Conservation (phyloP, 2,797 vertebrate species). For the Alca torda region DNA sequence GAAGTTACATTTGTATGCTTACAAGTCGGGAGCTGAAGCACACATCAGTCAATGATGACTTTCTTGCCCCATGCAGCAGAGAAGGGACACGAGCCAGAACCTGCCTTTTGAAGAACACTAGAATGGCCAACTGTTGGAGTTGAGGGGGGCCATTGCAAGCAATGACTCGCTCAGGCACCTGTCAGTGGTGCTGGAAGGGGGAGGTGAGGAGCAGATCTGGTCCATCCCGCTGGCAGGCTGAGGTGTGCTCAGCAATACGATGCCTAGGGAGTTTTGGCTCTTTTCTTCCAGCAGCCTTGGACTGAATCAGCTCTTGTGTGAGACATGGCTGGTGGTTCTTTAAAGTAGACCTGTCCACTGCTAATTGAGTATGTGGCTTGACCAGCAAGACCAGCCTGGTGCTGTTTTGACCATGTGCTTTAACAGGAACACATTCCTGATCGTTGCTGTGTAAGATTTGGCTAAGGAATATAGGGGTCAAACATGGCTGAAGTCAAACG, state of each 20-base stretch:
- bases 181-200: neutral
- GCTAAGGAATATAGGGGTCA: neutral
- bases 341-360: neutral
- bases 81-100: neutral
- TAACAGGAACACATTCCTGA: neutral
- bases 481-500: neutral
- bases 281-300: neutral
- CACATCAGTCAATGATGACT: neutral
- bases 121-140: neutral
- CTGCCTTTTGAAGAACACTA: neutral
- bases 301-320: neutral
- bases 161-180: neutral
- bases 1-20: neutral
- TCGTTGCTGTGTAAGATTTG: neutral
- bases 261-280: neutral
- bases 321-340: neutral
- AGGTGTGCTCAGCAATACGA: neutral
- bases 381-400: neutral
- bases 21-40: neutral
- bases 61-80: neutral
- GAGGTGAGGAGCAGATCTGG: neutral
- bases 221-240: neutral
- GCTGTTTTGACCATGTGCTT: neutral
- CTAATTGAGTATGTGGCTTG: neutral
- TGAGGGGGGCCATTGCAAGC: neutral